These are phyloP conservation scores for Drosophila formosana DNA, from an alignment of 2,888 invertebrate genomes.

Conservation along the genomic window DNA sequence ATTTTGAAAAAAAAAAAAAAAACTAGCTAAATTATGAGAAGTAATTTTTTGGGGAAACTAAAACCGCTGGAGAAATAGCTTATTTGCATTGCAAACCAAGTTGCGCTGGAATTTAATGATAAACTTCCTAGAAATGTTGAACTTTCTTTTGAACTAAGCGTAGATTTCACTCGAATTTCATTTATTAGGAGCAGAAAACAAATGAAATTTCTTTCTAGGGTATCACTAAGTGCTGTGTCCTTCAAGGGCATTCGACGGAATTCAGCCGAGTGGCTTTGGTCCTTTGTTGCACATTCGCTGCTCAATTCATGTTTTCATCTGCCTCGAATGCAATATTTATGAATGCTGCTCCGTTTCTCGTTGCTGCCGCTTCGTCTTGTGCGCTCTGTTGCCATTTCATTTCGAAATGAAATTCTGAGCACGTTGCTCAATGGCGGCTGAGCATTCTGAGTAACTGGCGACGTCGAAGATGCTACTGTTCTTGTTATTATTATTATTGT, in stretches of 20 bases:
- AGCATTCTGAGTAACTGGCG: slow-evolving; percentile 34
- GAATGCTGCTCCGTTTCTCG: slow-evolving; percentile 33
- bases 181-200: neutral
- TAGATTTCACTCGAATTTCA: neutral
- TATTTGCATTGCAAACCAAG: neutral
- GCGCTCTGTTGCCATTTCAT: slow-evolving; percentile 53
- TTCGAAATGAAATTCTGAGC: slow-evolving; percentile 75
- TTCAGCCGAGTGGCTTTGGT: neutral
- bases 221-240: neutral
- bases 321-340: slow-evolving; percentile 67
- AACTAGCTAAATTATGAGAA: neutral
- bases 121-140: neutral
- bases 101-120: neutral
- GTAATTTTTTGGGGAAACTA: neutral
- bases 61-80: neutral
- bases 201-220: neutral
- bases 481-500: slow-evolving; percentile 24
- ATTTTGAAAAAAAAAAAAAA: neutral
- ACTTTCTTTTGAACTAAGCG: neutral
- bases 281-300: slow-evolving; percentile 35
- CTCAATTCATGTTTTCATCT: slow-evolving; percentile 34
- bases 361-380: slow-evolving; percentile 2
- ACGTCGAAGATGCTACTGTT: slow-evolving; percentile 28
- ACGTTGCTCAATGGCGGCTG: slow-evolving; percentile 61
- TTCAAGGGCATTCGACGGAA: slow-evolving; percentile 1